Percentiles rank a stretch among this genome's conserved stretches.
Conservation (phyloP, 2,888 invertebrate species). For the Pyralis farinalis region DNA sequence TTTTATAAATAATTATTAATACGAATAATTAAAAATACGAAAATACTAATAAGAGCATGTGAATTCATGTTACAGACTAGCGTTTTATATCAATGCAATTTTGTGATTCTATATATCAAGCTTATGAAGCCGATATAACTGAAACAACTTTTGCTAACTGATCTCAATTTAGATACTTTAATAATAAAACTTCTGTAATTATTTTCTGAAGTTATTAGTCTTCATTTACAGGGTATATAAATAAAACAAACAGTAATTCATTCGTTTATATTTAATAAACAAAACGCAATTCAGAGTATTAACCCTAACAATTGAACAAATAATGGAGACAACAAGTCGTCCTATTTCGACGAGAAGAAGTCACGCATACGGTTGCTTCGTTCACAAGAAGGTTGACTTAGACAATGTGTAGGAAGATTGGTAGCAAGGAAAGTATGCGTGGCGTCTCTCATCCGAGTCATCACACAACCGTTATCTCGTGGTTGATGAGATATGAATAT, state of each 20-base stretch:
- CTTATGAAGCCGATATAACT: no score
- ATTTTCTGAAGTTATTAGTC: no score
- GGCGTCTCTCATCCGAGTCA: conserved; percentile 50
- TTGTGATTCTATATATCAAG: no score
- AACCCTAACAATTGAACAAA: conserved; percentile 80
- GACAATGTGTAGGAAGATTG: conserved; percentile 7
- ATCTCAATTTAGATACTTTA: no score
- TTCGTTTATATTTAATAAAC: conserved; percentile 82
- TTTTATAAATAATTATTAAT: no score
- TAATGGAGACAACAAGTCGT: conserved; percentile 60
- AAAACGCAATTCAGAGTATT: conserved; percentile 81
- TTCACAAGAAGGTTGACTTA: conserved; percentile 10
- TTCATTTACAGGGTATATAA: conserved; percentile 12
- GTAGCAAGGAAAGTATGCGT: conserved; percentile 24
- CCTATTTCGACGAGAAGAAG: conserved; percentile 52
- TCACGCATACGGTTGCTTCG: conserved; percentile 31
- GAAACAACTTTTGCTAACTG: no score
- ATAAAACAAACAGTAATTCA: conserved; percentile 50
- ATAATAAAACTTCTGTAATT: no score
- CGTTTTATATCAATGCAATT: no score
- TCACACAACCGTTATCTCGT: conserved; percentile 57
- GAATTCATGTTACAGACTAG: no score
- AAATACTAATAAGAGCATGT: no score
- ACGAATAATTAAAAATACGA: no score
- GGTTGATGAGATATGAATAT: conserved; percentile 51